Base-by-base conservation (phyloP, 2,888 invertebrate genomes). In the Amblyteles armatorius region DNA sequence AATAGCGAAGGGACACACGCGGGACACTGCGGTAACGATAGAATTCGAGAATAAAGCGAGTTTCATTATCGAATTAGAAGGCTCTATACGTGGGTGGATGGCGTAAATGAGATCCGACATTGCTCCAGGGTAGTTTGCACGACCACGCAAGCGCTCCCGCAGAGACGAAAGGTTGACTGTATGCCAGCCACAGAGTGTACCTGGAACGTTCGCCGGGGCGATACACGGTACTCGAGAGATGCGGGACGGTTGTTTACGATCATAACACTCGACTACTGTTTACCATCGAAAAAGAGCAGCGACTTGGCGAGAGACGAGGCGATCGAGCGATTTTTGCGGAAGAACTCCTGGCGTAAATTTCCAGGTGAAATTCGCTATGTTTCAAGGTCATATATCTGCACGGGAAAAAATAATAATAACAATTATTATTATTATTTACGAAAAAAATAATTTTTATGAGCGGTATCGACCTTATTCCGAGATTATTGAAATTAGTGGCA, bases 11-110 rank as follows among this genome's bases (percentile, higher is more conserved):
- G 7, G 16, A 33, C 50, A 63, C 74, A 26, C 44, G 11, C 29
- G n/a, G 57, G 29, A 48, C 29, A 26, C 19, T 65, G 65, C 57
- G 48, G 29, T 76, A 36, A 50, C 57, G 7, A 29, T 44, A 33
- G 29, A 76, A 65, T 79, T 69, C 19, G 26, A 13, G 69, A 33
- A 26, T 48, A 67, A 73, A 6, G 68, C 33, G 68, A 71, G 63
- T 73, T 79, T 79, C 69, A 74, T 79, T 74, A 52, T 52, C 60
- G 69, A 44, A 63, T 83, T 83, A 67, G 55, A 67, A 52, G 29
- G 33, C 40, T 13, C 33, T 29, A 29, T 33, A 5, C 63, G 63
- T 33, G 55, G 26, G 33, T 26, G 63, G 19, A 74, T 11, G 26
- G 19, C 22, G 44, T 29, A 48, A 29, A 26, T 44, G 57, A 33